A percentile compares a stretch with the other conserved stretches of the same genome.
phyloP scores from a whole-genome alignment of 2,113 vertebrate species.

The Natator depressus region DNA sequence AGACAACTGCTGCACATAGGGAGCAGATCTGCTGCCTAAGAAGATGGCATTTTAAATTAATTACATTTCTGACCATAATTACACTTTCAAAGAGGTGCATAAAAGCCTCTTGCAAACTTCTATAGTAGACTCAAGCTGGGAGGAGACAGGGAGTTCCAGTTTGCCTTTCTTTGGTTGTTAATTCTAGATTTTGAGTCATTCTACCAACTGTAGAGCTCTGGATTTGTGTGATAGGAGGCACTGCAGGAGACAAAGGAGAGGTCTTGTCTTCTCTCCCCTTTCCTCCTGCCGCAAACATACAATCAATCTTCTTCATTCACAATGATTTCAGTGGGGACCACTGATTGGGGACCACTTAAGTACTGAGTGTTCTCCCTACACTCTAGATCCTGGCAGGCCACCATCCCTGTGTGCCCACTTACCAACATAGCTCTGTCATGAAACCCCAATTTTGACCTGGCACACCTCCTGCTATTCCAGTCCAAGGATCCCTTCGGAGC shows the following conservation, averaged over 20 bases:
- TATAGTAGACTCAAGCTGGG: neutral
- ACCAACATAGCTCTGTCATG: neutral
- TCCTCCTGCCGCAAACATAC: neutral
- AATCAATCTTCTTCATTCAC: neutral
- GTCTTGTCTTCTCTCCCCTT: neutral
- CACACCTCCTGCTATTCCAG: fast-evolving
- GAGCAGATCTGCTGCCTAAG: neutral
- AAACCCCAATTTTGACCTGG: neutral
- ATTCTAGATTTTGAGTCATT: neutral
- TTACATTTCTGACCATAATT: neutral
- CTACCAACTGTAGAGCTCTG: neutral
- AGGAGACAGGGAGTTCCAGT: neutral
- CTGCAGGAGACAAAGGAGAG: neutral
- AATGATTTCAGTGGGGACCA: neutral
- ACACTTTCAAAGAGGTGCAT: fast-evolving
- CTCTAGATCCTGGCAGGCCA: neutral
- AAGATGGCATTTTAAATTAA: neutral
- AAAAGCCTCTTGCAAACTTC: neutral
- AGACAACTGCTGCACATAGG: fast-evolving
- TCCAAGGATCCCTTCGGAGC: neutral
- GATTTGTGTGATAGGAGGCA: neutral
- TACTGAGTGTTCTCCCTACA: neutral
- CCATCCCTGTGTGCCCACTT: neutral
- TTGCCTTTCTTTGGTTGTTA: neutral
- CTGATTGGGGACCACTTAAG: neutral